A percentile compares a stretch with the other conserved stretches of the same genome.
Evolutionary conservation across 2,888 invertebrate genomes (phyloP).

Genomic region (Pyrrhosoma nymphula): DNA sequence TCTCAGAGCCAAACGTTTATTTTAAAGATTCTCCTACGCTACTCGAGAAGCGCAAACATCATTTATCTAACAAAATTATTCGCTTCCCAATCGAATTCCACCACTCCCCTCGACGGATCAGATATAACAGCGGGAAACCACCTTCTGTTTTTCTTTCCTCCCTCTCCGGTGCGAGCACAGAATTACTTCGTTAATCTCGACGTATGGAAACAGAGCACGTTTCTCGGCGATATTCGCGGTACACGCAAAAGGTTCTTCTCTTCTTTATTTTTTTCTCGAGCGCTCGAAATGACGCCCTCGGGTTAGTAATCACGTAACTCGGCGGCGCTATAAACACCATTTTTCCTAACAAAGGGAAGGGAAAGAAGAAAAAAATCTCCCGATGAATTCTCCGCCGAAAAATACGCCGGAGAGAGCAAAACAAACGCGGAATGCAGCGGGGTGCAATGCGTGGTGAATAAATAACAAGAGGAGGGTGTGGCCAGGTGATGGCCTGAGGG

Average conservation of each 20-base stretch:
- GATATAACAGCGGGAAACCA: not conserved
- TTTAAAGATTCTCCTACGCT: not conserved
- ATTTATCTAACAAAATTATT: constrained; percentile 13
- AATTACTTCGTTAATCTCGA: constrained; percentile 14
- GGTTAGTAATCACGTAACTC: constrained; percentile 46
- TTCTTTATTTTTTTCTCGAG: not conserved
- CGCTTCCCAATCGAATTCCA: not conserved
- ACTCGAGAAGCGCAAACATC: not conserved
- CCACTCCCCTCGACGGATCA: not conserved
- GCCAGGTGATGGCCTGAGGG: constrained; percentile 29
- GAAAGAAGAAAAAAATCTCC: not conserved
- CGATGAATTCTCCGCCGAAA: constrained; percentile 44
- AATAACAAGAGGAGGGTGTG: constrained; percentile 16
- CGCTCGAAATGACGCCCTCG: constrained; percentile 6
- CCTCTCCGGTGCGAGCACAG: not conserved
- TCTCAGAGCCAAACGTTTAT: not conserved
- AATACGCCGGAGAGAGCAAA: constrained; percentile 11
- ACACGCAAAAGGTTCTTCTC: not conserved
- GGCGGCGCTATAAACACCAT: constrained; percentile 38
- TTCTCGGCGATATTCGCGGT: not conserved
- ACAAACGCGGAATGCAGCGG: constrained; percentile 14
- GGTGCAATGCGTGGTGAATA: constrained; percentile 1
- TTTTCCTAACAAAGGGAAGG: constrained; percentile 12
- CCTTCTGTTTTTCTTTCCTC: not conserved
- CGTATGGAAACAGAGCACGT: constrained; percentile 16